Conservation (phyloP, 92 coral and sea anemone genomes). For the Metridium senile region DNA sequence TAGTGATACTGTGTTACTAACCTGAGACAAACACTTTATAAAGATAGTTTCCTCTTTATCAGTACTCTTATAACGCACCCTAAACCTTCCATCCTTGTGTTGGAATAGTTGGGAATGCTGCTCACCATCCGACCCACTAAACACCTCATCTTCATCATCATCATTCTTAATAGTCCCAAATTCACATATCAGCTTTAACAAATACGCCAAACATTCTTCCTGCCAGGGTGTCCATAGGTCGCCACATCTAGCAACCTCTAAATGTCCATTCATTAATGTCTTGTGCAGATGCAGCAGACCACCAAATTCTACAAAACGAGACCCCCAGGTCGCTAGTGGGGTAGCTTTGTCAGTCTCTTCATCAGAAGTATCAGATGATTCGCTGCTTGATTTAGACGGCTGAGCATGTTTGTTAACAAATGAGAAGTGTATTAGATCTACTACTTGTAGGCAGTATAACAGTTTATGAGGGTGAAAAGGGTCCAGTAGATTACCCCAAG, state of each 20-base stretch:
- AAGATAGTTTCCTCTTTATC: constrained; percentile 92
- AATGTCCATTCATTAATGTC: constrained; percentile 84
- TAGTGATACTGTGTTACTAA: constrained; percentile 11
- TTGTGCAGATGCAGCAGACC: constrained; percentile 80
- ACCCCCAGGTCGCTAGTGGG: constrained; percentile 66
- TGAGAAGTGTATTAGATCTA: constrained; percentile 78
- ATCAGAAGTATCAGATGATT: constrained; percentile 80
- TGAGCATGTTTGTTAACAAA: constrained; percentile 60
- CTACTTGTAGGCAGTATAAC: constrained; percentile 86
- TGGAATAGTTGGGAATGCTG: constrained; percentile 57
- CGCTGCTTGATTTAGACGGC: constrained; percentile 81
- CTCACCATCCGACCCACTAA: constrained; percentile 56
- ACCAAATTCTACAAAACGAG: constrained; percentile 84
- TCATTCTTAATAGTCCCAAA: constrained; percentile 93
- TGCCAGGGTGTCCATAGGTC: constrained; percentile 94
- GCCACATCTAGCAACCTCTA: constrained; percentile 63
- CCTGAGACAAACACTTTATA: constrained; percentile 91
- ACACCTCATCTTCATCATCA: constrained; percentile 82
- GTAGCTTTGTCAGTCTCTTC: constrained; percentile 58
- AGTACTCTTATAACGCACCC: constrained; percentile 93
- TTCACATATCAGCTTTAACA: constrained; percentile 85
- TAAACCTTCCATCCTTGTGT: constrained; percentile 83
- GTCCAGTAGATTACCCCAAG: constrained; percentile 79
- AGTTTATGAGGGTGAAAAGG: constrained; percentile 88
- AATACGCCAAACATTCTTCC: constrained; percentile 90